Evolutionary conservation across 2,113 vertebrate species (phyloP).

Genomic region (Ploceus nigricollis): DNA sequence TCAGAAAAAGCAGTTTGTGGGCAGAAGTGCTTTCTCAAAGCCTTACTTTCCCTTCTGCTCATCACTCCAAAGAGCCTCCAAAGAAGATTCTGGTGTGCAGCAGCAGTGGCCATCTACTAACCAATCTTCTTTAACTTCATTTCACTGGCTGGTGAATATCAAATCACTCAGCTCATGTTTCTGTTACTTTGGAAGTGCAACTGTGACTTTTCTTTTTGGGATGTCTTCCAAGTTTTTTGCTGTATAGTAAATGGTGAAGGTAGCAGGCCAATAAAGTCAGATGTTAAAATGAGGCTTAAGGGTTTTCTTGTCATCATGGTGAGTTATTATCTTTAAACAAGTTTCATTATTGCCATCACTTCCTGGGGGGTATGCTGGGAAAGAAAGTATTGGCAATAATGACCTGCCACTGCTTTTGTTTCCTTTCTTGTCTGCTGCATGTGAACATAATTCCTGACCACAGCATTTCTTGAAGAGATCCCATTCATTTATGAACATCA

Average conservation of each 20-base stretch:
- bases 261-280: conserved; percentile 11
- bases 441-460: background rate
- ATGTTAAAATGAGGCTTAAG: conserved; percentile 22
- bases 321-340: conserved; percentile 14
- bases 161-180: background rate
- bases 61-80: background rate
- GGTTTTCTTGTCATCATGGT: background rate
- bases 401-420: background rate
- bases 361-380: background rate
- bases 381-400: background rate
- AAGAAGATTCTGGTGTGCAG: background rate
- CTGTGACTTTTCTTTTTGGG: background rate
- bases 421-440: background rate
- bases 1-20: background rate
- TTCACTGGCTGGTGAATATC: background rate
- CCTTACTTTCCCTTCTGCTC: background rate
- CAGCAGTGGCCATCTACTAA: background rate
- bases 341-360: background rate
- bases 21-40: background rate
- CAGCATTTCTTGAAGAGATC: background rate
- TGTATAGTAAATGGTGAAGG: background rate
- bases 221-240: background rate
- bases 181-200: background rate
- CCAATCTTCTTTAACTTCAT: background rate
- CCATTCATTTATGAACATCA: background rate